Percentiles rank a stretch among this genome's conserved stretches.
phyloP scores from a whole-genome alignment of 2,888 invertebrate species.

The Blastobasis lacticolella region DNA sequence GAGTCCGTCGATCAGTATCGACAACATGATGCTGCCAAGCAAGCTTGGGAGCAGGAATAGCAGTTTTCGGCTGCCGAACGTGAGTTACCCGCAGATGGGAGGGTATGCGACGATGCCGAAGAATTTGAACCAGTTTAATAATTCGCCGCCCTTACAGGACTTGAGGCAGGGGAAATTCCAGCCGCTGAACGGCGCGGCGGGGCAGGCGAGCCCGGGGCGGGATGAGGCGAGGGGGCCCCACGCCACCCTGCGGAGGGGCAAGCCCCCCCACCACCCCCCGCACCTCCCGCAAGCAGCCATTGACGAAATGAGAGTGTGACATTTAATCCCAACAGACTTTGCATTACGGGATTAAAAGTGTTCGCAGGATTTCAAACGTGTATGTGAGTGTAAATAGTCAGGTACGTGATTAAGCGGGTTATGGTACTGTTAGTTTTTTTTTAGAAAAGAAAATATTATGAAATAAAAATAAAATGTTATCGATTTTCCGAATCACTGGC shows the following conservation, averaged over 20 bases:
- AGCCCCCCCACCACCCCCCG: conserved; percentile 66
- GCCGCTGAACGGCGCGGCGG: conserved; percentile 75
- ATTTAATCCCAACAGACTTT: conserved; percentile 45
- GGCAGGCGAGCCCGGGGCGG: conserved; percentile 50
- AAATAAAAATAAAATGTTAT: conserved; percentile 38
- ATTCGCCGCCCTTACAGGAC: conserved; percentile 65
- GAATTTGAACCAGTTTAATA: conserved; percentile 72
- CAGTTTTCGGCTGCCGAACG: conserved; percentile 63
- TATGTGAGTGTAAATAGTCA: conserved; percentile 52
- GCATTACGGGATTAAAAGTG: conserved; percentile 43
- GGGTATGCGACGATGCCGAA: conserved; percentile 76
- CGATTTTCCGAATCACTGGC: conserved; percentile 50
- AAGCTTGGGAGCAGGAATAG: conserved; percentile 70
- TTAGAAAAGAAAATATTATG: conserved; percentile 24
- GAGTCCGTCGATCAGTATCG: conserved; percentile 76
- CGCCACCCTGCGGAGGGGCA: conserved; percentile 57
- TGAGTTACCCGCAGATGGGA: conserved; percentile 58
- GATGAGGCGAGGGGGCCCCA: conserved; percentile 49
- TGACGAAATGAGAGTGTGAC: conserved; percentile 94
- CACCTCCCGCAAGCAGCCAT: conserved; percentile 87
- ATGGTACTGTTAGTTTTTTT: conserved; percentile 32
- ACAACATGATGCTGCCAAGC: conserved; percentile 64
- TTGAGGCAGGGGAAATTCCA: conserved; percentile 73
- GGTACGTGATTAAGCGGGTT: conserved; percentile 13
- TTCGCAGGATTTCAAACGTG: conserved; percentile 27